Conservation (phyloP, 1,140 invertebrate species). For the Rhizoglyphus robini region DNA sequence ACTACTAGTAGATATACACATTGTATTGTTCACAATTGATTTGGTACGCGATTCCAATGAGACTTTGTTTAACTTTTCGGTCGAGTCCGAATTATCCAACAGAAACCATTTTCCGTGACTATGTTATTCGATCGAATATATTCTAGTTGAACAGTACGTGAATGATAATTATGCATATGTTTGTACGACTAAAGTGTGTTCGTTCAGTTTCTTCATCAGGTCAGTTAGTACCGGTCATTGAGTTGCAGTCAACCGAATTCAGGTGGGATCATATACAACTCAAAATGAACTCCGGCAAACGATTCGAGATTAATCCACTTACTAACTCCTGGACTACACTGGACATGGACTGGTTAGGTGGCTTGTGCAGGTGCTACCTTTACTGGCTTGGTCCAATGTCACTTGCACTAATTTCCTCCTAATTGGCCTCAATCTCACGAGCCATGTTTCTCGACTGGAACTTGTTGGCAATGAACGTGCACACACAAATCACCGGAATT, state of each 20-base stretch:
- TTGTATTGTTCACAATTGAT: slow-evolving; percentile 82
- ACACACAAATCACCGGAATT: slow-evolving; percentile 33
- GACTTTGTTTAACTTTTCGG: slow-evolving; percentile 93
- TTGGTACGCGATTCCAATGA: slow-evolving; percentile 69
- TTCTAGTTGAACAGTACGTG: slow-evolving; percentile 40
- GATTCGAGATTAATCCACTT: slow-evolving; percentile 87
- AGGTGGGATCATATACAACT: slow-evolving; percentile 86
- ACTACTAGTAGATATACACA: neutral
- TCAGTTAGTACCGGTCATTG: slow-evolving; percentile 86
- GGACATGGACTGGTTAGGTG: neutral
- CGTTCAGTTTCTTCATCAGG: slow-evolving; percentile 60
- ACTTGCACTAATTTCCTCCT: slow-evolving; percentile 26
- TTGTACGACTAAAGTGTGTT: neutral
- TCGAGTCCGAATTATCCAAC: slow-evolving; percentile 85
- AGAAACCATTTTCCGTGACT: slow-evolving; percentile 83
- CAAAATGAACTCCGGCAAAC: slow-evolving; percentile 59
- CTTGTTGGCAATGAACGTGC: too few species aligned
- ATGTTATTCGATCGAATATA: slow-evolving; percentile 87
- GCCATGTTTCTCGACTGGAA: slow-evolving; percentile 17
- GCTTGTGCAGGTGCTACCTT: neutral
- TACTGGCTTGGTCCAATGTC: neutral
- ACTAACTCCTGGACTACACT: slow-evolving; percentile 54
- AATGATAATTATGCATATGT: neutral
- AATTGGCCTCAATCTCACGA: slow-evolving; percentile 33
- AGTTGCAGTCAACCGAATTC: slow-evolving; percentile 62